Evolutionary conservation across 1,140 invertebrate species (phyloP).

Genomic region (Anadara kagoshimensis): DNA sequence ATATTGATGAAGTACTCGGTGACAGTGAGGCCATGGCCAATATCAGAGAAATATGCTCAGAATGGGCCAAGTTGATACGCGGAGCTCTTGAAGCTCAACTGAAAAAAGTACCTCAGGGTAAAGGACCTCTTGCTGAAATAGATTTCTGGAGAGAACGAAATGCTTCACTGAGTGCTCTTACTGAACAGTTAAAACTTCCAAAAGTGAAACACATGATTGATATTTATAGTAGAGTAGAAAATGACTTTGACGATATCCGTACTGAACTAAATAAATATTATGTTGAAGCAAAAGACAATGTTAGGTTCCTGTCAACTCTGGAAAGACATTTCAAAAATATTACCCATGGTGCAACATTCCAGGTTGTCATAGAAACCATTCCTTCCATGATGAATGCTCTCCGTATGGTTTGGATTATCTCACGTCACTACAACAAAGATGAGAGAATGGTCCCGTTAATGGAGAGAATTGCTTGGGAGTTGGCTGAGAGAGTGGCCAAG

Average conservation of each 20-base stretch:
- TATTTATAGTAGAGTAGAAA: constrained; percentile 75
- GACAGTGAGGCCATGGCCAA: constrained; percentile 67
- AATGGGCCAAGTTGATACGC: constrained; percentile 71
- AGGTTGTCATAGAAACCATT: constrained; percentile 79
- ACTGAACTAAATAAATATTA: constrained; percentile 81
- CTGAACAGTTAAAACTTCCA: constrained; percentile 86
- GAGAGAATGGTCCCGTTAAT: constrained; percentile 86
- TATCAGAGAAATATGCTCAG: constrained; percentile 64
- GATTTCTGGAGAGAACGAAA: constrained; percentile 88
- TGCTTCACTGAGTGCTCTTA: constrained; percentile 82
- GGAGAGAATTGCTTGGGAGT: constrained; percentile 85
- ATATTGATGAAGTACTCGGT: constrained; percentile 67
- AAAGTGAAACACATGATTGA: constrained; percentile 80
- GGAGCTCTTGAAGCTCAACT: constrained; percentile 69
- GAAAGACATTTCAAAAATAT: constrained; percentile 88
- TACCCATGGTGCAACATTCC: constrained; percentile 82
- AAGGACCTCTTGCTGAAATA: constrained; percentile 87
- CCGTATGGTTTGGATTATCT: constrained; percentile 75
- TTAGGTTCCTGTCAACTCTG: constrained; percentile 86
- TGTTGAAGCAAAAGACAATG: constrained; percentile 87
- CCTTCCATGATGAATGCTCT: constrained; percentile 87
- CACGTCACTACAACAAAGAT: constrained; percentile 77
- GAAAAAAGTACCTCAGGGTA: constrained; percentile 77
- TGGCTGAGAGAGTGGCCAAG: constrained; percentile 83
- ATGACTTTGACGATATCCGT: constrained; percentile 75